Evolutionary conservation across 2,888 invertebrate genomes (phyloP), one percentile per base, ranked within the genome.

Genomic region (Emesis furor): DNA sequence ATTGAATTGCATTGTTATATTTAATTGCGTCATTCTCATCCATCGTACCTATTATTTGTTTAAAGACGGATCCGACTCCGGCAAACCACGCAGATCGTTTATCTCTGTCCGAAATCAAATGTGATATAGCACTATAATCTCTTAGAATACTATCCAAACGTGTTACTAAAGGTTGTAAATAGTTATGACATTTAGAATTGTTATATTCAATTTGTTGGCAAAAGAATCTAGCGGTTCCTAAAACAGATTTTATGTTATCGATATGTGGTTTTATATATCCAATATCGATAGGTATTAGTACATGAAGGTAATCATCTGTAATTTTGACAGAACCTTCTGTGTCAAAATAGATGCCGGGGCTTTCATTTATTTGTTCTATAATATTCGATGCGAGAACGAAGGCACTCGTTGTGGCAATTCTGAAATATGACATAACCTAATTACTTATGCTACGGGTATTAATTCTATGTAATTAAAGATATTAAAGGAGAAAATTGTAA

Each of bases 1-100:
- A 79, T 69, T 91, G 78, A 42, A 89, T 88, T 12, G 87, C 83
- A 17, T 86, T 81, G 75, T 89, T 84, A 69, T 89, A 91, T 69
- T 87, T 77, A 78, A 84, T 62, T 0, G 87, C 91, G 78, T 91
- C 90, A 59, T 90, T 73, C 88, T 59, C 87, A 77, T 91, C 90
- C 37, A 91, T 76, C 7, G 87, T 90, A 24, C 91, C 91, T 39
- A 89, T 86, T 6, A 92, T 82, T 17, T 87, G 82, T 81, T 91
- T 91, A 35, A 89, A 89, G 30, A 88, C 65, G 0, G 87, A 80
- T 1, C 91, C 90, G 1, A 88, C 59, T 2, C 76, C 87, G 42
- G 89, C 85, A 71, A 90, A 77, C 81, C 85, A 86, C 30, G 89
- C 89, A 35, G 88, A 79, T 81, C 89, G 85, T 72, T 74, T 79